Conservation (phyloP, 2,113 vertebrate genomes). For the Saimiri boliviensis region DNA sequence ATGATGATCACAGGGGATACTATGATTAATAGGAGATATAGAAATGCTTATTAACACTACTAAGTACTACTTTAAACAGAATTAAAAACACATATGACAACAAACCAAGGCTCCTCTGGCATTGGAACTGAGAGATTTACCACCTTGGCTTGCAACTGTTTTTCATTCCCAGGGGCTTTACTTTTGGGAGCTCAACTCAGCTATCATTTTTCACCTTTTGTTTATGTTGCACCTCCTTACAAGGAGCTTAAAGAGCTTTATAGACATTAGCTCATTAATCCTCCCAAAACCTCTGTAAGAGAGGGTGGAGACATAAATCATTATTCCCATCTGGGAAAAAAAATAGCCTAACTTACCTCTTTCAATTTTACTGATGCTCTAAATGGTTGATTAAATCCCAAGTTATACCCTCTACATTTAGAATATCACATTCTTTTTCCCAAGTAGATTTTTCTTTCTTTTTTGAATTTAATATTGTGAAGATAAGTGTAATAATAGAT, state of each 20-base stretch:
- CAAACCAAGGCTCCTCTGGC: background rate
- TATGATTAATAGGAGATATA: constrained; percentile 25
- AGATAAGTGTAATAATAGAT: constrained; percentile 11
- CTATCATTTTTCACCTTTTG: constrained; percentile 58
- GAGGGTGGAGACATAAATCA: constrained; percentile 63
- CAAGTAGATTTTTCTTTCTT: constrained; percentile 34
- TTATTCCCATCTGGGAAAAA: constrained; percentile 56
- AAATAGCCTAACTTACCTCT: constrained; percentile 51
- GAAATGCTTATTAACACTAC: background rate
- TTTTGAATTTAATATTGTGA: constrained; percentile 37
- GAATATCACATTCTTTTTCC: constrained; percentile 42
- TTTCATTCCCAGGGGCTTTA: constrained; percentile 34
- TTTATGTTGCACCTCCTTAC: constrained; percentile 61
- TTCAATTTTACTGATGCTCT: constrained; percentile 58
- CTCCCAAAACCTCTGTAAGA: constrained; percentile 62
- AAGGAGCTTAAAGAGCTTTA: constrained; percentile 71
- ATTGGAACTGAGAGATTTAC: background rate
- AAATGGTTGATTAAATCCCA: constrained; percentile 68
- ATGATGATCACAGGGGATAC: background rate
- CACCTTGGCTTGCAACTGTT: background rate
- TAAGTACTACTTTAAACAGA: constrained; percentile 34
- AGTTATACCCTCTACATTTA: constrained; percentile 54
- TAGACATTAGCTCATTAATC: constrained; percentile 74
- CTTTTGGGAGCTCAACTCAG: background rate
- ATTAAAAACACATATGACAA: background rate